Evolutionary conservation across 2,888 invertebrate genomes (phyloP), one percentile per base, ranked within the genome.

Genomic region (Thymelicus sylvestris): DNA sequence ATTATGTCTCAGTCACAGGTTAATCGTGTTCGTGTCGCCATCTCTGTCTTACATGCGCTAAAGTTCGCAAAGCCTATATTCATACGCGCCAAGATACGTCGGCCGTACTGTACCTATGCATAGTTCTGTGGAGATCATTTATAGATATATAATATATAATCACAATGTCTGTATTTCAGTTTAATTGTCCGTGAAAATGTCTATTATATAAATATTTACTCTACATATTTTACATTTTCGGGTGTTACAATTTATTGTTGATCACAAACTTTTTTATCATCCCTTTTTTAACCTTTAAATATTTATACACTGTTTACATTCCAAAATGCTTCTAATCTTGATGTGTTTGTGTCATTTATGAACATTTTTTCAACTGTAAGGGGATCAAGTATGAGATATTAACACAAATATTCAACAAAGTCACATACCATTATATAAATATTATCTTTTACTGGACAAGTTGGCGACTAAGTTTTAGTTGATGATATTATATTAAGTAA

Each of bases 261-360:
- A 24, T 24, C 55, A 5, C 0, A 66, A 62, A 60, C 8, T 71
- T 64, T 62, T 59, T 57, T 64, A 19, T 12, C 15, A 59, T n/a
- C 48, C 15, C 31, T 71, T 39, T 62, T 55, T 44, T 41, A 44
- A 47, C 68, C 39, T 57, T 55, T 57, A 59, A 50, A 62, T 67
- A 52, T 52, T 41, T 60, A 19, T 67, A 67, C 67, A 67, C 61
- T 41, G 44, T 62, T 74, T 83, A 89, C 89, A 89, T 89, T 89
- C 90, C 89, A 88, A 74, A 72, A 81, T 81, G 80, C 80, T 82
- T 83, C 83, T 80, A 81, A 81, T 80, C 76, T 85, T 83, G 83
- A 85, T 83, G 78, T 86, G 84, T 83, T 83, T 80, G 60, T 67
- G 82, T 84, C 24, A 80, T 80, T 52, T 44, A 31, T 55, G 24